Conservation (phyloP, 2,888 invertebrate species). For the Eugnorisma glareosa region DNA sequence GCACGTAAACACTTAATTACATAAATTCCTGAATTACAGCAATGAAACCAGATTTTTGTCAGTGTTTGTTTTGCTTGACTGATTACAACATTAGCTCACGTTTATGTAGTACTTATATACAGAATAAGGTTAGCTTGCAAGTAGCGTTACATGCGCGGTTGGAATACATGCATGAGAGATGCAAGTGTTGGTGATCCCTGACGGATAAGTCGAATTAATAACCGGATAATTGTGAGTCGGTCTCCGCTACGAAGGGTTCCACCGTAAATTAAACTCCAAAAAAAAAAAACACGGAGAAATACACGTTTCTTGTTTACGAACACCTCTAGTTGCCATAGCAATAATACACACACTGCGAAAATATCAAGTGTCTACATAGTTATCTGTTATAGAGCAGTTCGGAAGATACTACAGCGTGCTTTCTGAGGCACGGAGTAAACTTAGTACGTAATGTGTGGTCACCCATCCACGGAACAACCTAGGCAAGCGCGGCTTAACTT, state of each 20-base stretch:
- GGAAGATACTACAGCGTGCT: too few species aligned
- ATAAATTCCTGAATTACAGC: slow-evolving; percentile 38
- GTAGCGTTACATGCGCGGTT: slow-evolving; percentile 19
- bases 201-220: background rate
- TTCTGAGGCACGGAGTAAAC: too few species aligned
- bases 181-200: slow-evolving; percentile 18
- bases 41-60: slow-evolving; percentile 25
- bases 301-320: too few species aligned
- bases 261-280: too few species aligned
- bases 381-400: too few species aligned
- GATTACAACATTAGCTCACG: slow-evolving; percentile 24
- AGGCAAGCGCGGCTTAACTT: too few species aligned
- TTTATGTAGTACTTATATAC: slow-evolving; percentile 1
- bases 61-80: slow-evolving; percentile 13
- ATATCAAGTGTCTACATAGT: too few species aligned
- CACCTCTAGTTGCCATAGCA: too few species aligned
- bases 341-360: too few species aligned
- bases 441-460: too few species aligned
- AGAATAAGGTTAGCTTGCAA: slow-evolving; percentile 30
- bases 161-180: slow-evolving; percentile 34
- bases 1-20: slow-evolving; percentile 17
- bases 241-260: background rate
- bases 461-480: too few species aligned
- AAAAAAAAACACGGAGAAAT: too few species aligned
- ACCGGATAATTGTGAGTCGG: background rate